Conservation (phyloP, 2,113 vertebrate species). For the Pseudorhombus dupliciocellatus region DNA sequence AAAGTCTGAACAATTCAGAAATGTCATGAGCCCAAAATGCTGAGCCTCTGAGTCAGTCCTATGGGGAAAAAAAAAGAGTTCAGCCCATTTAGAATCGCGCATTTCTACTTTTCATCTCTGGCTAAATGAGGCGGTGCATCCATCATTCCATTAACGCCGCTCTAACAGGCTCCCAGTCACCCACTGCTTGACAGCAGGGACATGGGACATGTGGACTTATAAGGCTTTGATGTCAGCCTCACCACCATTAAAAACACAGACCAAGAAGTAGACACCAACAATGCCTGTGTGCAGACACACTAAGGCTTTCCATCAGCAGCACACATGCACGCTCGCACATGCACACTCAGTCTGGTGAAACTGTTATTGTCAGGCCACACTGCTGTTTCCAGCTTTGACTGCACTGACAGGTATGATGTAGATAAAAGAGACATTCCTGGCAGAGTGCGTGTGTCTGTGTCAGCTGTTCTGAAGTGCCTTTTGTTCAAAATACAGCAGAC, state of each 20-base stretch:
- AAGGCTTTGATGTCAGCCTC: constrained; percentile 65
- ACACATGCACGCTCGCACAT: constrained; percentile 18
- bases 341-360: constrained; percentile 25
- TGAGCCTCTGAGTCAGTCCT: constrained; percentile 46
- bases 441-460: constrained; percentile 4
- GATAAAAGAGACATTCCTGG: constrained; percentile 48
- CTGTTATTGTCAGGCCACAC: constrained; percentile 43
- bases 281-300: constrained; percentile 30
- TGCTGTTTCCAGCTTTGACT: constrained; percentile 28
- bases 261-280: constrained; percentile 39
- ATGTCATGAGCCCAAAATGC: constrained; percentile 65
- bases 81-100: constrained; percentile 49
- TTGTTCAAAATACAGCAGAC: not conserved
- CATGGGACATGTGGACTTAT: constrained; percentile 63
- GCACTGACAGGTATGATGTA: constrained; percentile 52
- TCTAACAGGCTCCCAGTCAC: constrained; percentile 61
- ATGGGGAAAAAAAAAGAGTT: constrained; percentile 55
- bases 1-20: constrained; percentile 66
- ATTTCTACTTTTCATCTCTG: constrained; percentile 71
- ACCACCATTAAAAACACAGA: constrained; percentile 58
- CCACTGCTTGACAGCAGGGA: constrained; percentile 58
- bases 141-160: constrained; percentile 73
- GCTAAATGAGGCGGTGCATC: constrained; percentile 64
- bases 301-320: constrained; percentile 18
- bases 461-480: not conserved